phyloP scores from a whole-genome alignment of 2,797 vertebrate genomes.

The Falco rusticolus region DNA sequence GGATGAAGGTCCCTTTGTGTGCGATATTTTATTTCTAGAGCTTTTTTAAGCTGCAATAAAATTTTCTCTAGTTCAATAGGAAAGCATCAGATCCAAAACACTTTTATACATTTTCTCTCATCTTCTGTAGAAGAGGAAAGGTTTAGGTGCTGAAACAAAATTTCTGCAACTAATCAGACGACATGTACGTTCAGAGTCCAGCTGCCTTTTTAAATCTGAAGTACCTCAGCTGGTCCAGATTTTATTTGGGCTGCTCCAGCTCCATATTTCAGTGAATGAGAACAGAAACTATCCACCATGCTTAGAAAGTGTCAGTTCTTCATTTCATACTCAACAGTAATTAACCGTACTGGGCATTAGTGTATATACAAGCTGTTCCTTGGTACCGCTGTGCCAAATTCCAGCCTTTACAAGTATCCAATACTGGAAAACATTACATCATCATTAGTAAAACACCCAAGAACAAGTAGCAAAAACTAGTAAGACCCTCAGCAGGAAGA shows the following conservation, averaged over 20 bases:
- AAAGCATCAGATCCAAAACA: constrained; percentile 9
- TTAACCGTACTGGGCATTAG: not conserved
- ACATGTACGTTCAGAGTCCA: not conserved
- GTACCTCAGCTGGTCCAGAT: not conserved
- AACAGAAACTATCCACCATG: not conserved
- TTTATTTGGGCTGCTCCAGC: not conserved
- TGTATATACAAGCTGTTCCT: constrained; percentile 32
- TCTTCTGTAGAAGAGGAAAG: constrained; percentile 18
- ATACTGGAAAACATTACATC: constrained; percentile 14
- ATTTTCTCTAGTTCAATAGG: not conserved
- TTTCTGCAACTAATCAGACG: constrained; percentile 8
- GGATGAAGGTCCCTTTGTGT: constrained; percentile 13
- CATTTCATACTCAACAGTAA: not conserved
- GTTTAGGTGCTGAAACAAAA: constrained; percentile 10
- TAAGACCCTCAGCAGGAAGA: not conserved
- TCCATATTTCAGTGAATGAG: not conserved
- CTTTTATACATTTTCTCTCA: not conserved
- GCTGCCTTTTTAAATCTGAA: constrained; percentile 7
- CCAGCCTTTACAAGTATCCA: not conserved
- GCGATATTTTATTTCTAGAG: constrained; percentile 29
- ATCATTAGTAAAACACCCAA: constrained; percentile 11
- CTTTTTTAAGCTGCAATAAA: not conserved
- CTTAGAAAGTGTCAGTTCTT: not conserved
- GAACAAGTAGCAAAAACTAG: constrained; percentile 18
- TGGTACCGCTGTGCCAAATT: constrained; percentile 9